Percentiles rank a stretch among this genome's conserved stretches.
Evolutionary conservation across 2,888 invertebrate genomes (phyloP).

Genomic region (Tuberolachnus salignus): DNA sequence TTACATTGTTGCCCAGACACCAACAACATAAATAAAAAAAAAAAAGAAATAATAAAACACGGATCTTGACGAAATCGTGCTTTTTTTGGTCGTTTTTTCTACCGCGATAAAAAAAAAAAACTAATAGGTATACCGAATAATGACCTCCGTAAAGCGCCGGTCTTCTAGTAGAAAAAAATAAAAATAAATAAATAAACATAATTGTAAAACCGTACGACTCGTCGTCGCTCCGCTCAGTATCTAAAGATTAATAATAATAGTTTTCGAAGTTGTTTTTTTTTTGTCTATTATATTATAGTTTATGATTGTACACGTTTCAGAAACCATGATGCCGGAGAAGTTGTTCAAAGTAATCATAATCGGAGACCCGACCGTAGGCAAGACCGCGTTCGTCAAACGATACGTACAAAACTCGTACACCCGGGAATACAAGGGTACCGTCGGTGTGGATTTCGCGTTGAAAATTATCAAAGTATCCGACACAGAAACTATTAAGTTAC

Average conservation of each 20-base stretch:
- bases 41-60: too few species aligned
- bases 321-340: slow-evolving; percentile 61
- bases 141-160: too few species aligned
- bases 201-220: too few species aligned
- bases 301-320: slow-evolving; percentile 27
- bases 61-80: too few species aligned
- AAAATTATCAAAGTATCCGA: slow-evolving; percentile 68
- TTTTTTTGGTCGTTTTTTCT: too few species aligned
- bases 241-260: neutral
- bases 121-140: too few species aligned
- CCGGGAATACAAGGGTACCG: slow-evolving; percentile 66
- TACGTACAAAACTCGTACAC: slow-evolving; percentile 66
- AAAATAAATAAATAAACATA: too few species aligned
- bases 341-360: slow-evolving; percentile 65
- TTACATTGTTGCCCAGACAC: too few species aligned
- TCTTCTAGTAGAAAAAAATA: too few species aligned
- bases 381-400: slow-evolving; percentile 67
- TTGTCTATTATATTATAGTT: neutral
- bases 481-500: slow-evolving; percentile 66
- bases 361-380: slow-evolving; percentile 65
- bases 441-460: slow-evolving; percentile 69
- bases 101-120: too few species aligned
- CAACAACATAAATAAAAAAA: too few species aligned
- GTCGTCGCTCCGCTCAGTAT: too few species aligned
- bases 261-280: neutral